A percentile compares a stretch with the other conserved stretches of the same genome.
Evolutionary conservation across 2,888 invertebrate species (phyloP).

Genomic region (Phrixothrix hirtus): DNA sequence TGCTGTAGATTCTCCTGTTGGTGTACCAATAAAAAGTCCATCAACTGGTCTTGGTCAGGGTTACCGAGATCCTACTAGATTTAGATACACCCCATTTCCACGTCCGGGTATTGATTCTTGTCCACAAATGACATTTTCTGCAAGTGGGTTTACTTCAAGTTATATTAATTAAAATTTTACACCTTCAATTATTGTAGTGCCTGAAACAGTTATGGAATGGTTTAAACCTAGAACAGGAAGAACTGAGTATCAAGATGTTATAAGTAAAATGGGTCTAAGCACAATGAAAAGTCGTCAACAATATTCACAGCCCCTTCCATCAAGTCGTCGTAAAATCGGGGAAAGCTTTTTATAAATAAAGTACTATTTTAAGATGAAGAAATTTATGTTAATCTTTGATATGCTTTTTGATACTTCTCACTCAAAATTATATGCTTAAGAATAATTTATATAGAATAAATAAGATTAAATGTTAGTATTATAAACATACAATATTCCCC

Average conservation of each 20-base stretch:
- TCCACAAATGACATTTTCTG: conserved; percentile 47
- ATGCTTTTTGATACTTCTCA: no score
- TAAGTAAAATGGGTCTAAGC: conserved; percentile 63
- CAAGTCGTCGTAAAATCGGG: conserved; percentile 63
- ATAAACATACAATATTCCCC: no score
- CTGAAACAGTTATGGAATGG: conserved; percentile 60
- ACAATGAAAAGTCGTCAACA: conserved; percentile 66
- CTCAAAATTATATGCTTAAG: no score
- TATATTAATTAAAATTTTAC: no score
- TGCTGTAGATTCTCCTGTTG: conserved; percentile 64
- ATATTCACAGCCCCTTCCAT: conserved; percentile 65
- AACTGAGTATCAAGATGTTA: conserved; percentile 66
- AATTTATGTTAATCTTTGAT: no score
- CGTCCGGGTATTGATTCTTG: conserved; percentile 63
- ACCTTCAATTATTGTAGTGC: no score
- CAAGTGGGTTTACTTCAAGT: no score
- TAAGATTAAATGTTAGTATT: no score
- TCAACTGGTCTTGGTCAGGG: conserved; percentile 62
- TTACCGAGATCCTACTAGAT: conserved; percentile 67
- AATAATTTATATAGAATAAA: no score
- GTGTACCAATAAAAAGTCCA: conserved; percentile 62
- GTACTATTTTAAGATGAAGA: no score
- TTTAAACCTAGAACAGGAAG: conserved; percentile 62
- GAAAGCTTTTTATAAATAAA: conserved; percentile 58
- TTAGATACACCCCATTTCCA: conserved; percentile 60